Evolutionary conservation across 64 coral and sea anemone genomes (phyloP), one percentile per base, ranked within the genome.

Genomic region (Stylophora pistillata): DNA sequence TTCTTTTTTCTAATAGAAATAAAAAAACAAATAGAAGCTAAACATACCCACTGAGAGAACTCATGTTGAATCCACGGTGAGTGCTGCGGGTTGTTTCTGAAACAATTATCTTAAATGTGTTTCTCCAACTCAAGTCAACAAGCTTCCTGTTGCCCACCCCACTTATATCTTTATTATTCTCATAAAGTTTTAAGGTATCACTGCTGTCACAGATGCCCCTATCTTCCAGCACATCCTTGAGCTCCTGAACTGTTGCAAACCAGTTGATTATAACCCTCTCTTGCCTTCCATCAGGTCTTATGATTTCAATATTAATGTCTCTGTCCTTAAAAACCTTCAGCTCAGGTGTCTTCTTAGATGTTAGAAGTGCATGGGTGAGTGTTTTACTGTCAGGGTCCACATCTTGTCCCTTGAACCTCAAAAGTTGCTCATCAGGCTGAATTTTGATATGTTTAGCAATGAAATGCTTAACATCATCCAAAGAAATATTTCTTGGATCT

Each of bases 241-340:
- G 58, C 13, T 63, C 58, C 34, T 64, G 12, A 30, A 82, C 78
- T 62, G 78, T 82, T 1, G 26, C 78, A 34, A 33, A 82, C 78
- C 33, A 82, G 20, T 64, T 82, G 0, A 82, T n/a, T 34, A 23
- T 9, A 34, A 81, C 78, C n/a, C n/a, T n/a, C n/a, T n/a, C 26
- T 25, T 82, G 7, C 64, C 34, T 47, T 47, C 37, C 37, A 47
- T 47, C 37, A 47, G 3, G 37, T 47, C n/a, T n/a, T n/a, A 47
- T 4, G 37, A 47, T 47, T 4, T 47, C 37, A 47, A 82, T 41
- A 0, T 41, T 47, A 32, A 82, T 82, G 30, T 2, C 12, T 10
- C 21, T 37, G 10, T 82, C 31, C 15, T 37, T 81, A 18, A 21
- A 6, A 11, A 84, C 80, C 34, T 70, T 84, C 23, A 84, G 15